Conservation (phyloP, 2,888 invertebrate genomes). For the Andrena haemorrhoa region DNA sequence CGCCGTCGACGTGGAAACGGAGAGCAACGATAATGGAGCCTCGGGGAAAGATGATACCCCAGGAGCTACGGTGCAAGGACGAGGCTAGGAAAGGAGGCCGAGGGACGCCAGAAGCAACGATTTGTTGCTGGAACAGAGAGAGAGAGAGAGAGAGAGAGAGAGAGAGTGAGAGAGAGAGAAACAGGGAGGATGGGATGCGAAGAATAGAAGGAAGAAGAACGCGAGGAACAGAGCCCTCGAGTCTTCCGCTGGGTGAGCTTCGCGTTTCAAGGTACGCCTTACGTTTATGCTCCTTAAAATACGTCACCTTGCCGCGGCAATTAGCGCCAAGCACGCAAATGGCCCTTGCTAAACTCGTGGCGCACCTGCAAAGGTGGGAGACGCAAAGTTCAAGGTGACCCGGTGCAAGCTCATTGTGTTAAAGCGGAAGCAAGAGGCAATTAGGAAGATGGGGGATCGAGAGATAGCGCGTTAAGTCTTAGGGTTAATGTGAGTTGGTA, state of each 20-base stretch:
- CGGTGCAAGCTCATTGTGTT: conserved; percentile 19
- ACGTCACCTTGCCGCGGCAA: conserved; percentile 61
- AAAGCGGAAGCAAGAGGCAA: conserved; percentile 25
- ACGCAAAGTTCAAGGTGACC: conserved; percentile 57
- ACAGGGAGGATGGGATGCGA: not conserved
- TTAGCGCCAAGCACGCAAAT: conserved; percentile 57
- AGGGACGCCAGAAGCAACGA: conserved; percentile 45
- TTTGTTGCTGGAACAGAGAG: conserved; percentile 33
- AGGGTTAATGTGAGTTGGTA: not conserved
- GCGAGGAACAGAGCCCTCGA: conserved; percentile 33
- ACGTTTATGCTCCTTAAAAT: conserved; percentile 61
- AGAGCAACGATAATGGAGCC: conserved; percentile 54
- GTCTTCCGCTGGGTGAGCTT: conserved; percentile 8
- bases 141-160: not conserved
- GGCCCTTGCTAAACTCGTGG: conserved; percentile 29
- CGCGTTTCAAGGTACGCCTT: conserved; percentile 34
- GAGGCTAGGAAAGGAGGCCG: conserved; percentile 47
- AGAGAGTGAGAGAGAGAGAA: not conserved
- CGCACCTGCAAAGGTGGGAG: conserved; percentile 20
- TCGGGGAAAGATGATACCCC: conserved; percentile 25
- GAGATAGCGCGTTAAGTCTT: conserved; percentile 15
- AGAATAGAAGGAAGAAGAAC: not conserved
- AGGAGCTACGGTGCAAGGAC: conserved; percentile 6
- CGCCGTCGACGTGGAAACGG: conserved; percentile 21
- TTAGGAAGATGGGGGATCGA: not conserved